phyloP scores from a whole-genome alignment of 2,113 vertebrate species.

The Actenoides hombroni region DNA sequence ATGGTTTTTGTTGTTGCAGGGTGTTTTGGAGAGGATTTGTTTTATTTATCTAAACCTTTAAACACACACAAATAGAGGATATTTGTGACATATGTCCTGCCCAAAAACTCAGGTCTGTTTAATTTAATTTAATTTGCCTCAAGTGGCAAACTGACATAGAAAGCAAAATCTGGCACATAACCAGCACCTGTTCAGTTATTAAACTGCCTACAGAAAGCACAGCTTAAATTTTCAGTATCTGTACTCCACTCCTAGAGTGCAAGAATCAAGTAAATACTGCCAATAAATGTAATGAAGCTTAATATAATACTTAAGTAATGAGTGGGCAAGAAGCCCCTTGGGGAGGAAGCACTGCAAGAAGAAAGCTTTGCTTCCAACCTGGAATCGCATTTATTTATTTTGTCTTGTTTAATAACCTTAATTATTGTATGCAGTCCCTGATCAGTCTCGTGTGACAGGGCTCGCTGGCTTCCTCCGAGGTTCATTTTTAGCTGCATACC shows the following conservation, averaged over 20 bases:
- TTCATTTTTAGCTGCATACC: neutral
- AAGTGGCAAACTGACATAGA: neutral
- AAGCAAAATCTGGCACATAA: neutral
- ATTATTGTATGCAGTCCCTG: constrained; percentile 2
- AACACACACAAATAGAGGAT: neutral
- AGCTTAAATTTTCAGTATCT: neutral
- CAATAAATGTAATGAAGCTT: neutral
- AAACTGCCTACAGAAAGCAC: neutral
- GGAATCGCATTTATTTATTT: constrained; percentile 13
- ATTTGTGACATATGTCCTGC: neutral
- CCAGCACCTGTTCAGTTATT: neutral
- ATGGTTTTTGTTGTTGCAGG: neutral
- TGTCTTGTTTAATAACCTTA: constrained; percentile 31
- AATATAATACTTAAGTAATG: neutral
- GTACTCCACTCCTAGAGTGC: neutral
- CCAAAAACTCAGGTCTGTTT: neutral
- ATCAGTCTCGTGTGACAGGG: constrained; percentile 5
- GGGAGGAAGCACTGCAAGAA: neutral
- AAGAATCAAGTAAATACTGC: neutral
- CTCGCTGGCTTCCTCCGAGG: neutral
- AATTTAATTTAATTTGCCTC: neutral
- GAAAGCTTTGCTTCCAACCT: neutral
- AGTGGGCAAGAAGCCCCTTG: neutral
- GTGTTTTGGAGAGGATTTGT: neutral
- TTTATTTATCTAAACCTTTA: neutral